A percentile compares a stretch with the other conserved stretches of the same genome.
phyloP scores from a whole-genome alignment of 1,140 invertebrate genomes.

The Aphelenchoides besseyi region DNA sequence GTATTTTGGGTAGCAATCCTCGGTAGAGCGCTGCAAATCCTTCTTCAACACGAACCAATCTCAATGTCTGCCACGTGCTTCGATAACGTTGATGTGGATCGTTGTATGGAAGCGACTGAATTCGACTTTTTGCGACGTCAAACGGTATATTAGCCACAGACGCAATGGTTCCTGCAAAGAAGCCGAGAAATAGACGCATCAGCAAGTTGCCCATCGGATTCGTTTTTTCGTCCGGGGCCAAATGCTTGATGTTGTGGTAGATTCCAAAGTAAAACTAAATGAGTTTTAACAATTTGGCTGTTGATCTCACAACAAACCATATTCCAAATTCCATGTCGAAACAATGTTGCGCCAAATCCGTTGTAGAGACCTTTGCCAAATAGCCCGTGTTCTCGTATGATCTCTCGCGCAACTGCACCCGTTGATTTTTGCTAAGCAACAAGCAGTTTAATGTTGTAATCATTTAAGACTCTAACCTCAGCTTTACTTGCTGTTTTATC shows the following conservation, averaged over 20 bases:
- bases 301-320: constrained; percentile 80
- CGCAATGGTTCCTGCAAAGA: constrained; percentile 76
- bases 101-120: constrained; percentile 75
- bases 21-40: constrained; percentile 83
- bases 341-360: constrained; percentile 80
- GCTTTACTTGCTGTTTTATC: constrained; percentile 48
- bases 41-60: constrained; percentile 77
- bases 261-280: constrained; percentile 91
- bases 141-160: constrained; percentile 88
- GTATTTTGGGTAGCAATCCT: constrained; percentile 81
- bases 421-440: constrained; percentile 71
- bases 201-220: constrained; percentile 71
- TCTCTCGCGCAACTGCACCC: constrained; percentile 74
- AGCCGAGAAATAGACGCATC: constrained; percentile 75
- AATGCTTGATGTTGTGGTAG: constrained; percentile 82
- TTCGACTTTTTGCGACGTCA: constrained; percentile 88
- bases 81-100: constrained; percentile 74
- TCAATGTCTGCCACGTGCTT: constrained; percentile 73
- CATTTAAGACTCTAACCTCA: background rate
- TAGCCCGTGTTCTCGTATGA: constrained; percentile 73
- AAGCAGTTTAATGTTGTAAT: background rate
- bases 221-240: constrained; percentile 71
- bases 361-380: constrained; percentile 78
- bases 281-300: too few relatives aligned
- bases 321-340: constrained; percentile 79